Evolutionary conservation across 1,140 invertebrate species (phyloP), one percentile per base, ranked within the genome.

Genomic region (Telenomus remus): DNA sequence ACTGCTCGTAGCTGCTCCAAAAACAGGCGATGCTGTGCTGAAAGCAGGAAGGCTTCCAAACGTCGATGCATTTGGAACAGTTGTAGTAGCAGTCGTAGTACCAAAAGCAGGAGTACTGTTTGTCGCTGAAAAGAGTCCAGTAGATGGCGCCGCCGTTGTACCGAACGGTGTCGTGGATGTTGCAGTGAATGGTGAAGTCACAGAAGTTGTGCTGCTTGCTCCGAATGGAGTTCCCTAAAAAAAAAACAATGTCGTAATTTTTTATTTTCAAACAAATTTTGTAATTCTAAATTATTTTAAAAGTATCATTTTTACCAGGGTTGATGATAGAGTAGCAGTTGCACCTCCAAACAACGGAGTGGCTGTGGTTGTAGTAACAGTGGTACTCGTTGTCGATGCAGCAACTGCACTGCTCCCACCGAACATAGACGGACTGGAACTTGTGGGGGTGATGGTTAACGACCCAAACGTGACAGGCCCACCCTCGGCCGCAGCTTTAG

Each of bases 21-120:
- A 33, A 43, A 14, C 49, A 15, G 46, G 13, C 0, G 43, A 12
- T 44, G 14, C 14, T 10, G 43, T 34, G 10, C 47, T 54, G 50
- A 60, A 70, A 27, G 49, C 13, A 10, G 50, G 2, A 33, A 39
- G 10, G 33, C 59, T 55, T 4, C 35, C 46, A 10, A 64, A 64
- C 0, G 27, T 57, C 11, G 64, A 19, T n/a, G 37, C n/a, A 27
- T 10, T 57, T 0, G 54, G n/a, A 49, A 49, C 19, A 1, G 51
- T 14, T n/a, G 51, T 15, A n/a, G 37, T 65, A 0, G 35, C 8
- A 0, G 63, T 44, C 0, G 63, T 1, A 0, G 63, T 66, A 27
- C 54, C 53, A 35, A 66, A 66, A 16, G 37, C 16, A 10, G 60
- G 13, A 7, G 8, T 8, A 42, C 43, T 49, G 0, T 35, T 42